A percentile compares a stretch with the other conserved stretches of the same genome.
Conservation (phyloP, 2,888 invertebrate species). For the Ectemnius cavifrons region DNA sequence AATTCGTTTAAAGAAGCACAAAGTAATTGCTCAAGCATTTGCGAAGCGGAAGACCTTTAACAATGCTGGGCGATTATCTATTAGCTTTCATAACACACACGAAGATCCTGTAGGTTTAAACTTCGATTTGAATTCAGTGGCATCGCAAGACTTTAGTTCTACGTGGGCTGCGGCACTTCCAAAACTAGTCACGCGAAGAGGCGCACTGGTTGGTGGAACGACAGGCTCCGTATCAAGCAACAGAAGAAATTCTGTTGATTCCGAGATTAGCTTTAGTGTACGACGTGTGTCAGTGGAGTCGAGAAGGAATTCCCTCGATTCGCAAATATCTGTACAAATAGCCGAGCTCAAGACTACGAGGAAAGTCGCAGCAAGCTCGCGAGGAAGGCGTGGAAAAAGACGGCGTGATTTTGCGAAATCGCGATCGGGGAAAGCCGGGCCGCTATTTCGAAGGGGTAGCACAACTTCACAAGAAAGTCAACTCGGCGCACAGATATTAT, state of each 20-base stretch:
- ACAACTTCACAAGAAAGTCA: conserved; percentile 91
- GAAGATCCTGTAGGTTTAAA: conserved; percentile 94
- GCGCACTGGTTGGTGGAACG: conserved; percentile 86
- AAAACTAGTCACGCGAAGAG: conserved; percentile 89
- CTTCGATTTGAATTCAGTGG: conserved; percentile 86
- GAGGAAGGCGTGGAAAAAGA: conserved; percentile 77
- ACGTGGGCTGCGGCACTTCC: conserved; percentile 96
- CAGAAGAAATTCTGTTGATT: conserved; percentile 81
- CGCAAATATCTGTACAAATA: conserved; percentile 91
- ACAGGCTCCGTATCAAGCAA: conserved; percentile 81
- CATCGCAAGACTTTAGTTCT: conserved; percentile 91
- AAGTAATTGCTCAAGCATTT: conserved; percentile 94
- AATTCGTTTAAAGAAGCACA: conserved; percentile 89
- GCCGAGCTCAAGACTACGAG: conserved; percentile 82
- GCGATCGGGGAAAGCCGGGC: conserved; percentile 67
- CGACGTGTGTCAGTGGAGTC: conserved; percentile 92
- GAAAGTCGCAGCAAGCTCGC: conserved; percentile 80
- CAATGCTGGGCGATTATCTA: conserved; percentile 90
- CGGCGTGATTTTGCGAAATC: conserved; percentile 77
- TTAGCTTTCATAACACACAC: conserved; percentile 91
- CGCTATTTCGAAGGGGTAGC: conserved; percentile 80
- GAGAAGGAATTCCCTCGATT: conserved; percentile 91
- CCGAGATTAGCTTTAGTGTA: conserved; percentile 86
- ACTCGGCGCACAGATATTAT: conserved; percentile 84
- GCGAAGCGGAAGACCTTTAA: conserved; percentile 91